Base-by-base conservation (phyloP, 2,888 invertebrate genomes). In the Julus scanicus region DNA sequence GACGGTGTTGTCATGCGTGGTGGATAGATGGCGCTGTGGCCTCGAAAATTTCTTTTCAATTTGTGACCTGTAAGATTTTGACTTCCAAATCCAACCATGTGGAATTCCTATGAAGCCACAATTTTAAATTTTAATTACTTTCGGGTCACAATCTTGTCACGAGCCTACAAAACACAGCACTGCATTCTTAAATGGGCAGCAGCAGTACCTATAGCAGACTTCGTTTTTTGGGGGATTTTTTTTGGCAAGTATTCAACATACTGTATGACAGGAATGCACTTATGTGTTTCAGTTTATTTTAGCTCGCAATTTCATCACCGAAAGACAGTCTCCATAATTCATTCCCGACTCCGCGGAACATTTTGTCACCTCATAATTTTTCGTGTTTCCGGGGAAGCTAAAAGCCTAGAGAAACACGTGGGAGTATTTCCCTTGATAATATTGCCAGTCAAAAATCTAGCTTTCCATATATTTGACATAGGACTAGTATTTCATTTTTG, bases 261-360 rank as follows among this genome's bases (percentile, higher is more conserved):
- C 71, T 44, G 44, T 44, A 3, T 44, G 6, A 44, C 71, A 71
- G 71, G 71, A 71, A 71, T 71, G 71, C 71, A 71, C 71, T 71
- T 71, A 71, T 71, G 71, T 9, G 71, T 71, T 71, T 71, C 71
- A 29, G 20, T 71, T 71, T 71, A 71, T 71, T 71, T 71, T 71
- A 20, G 20, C 71, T 71, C 71, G 71, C 63, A 63, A 17, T 63
- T 63, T 63, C 63, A 63, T 63, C 63, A n/a, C 63, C 5, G 3
- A n/a, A 63, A 2, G 71, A 8, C 20, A 71, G 20, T 20, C 20
- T 29, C 71, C 71, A 9, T 71, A 71, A 71, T 9, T 71, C 71
- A 20, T 29, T n/a, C n/a, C 20, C 20, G 71, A 29, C 71, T 29
- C 11, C 29, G 4, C 29, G 71, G 11, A 71, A 2, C 71, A 63